phyloP scores from a whole-genome alignment of 2,113 vertebrate species.

The Macquaria ambigua region DNA sequence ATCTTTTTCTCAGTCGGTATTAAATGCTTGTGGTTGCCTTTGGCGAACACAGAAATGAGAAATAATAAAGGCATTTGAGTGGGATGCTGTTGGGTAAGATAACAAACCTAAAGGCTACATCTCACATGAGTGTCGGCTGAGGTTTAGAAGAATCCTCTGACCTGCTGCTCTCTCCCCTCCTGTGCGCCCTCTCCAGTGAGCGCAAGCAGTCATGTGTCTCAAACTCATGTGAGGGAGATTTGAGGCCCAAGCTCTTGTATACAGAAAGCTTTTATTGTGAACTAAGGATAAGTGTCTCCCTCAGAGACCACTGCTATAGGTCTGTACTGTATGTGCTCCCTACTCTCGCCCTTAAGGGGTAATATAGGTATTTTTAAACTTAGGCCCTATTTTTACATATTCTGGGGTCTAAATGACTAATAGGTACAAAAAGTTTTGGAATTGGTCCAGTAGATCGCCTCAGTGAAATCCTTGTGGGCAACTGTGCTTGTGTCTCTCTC shows the following conservation, averaged over 20 bases:
- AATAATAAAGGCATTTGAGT: conserved; percentile 41
- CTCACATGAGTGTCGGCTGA: conserved; percentile 78
- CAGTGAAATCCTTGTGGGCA: no score
- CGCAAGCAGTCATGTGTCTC: conserved; percentile 87
- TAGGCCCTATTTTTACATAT: no score
- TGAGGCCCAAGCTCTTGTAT: conserved; percentile 69
- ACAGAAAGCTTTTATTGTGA: conserved; percentile 75
- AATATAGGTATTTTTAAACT: no score
- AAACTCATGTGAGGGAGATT: conserved; percentile 92
- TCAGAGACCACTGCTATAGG: conserved; percentile 29
- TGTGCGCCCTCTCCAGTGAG: conserved; percentile 66
- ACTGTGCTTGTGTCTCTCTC: no score
- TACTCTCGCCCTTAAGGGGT: neutral
- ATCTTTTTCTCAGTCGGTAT: neutral
- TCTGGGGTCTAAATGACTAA: no score
- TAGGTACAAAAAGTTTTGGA: no score
- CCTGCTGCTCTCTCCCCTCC: conserved; percentile 66
- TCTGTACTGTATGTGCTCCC: conserved; percentile 17
- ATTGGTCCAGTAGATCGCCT: no score
- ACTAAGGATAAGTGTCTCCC: conserved; percentile 30
- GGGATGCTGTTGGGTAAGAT: conserved; percentile 31
- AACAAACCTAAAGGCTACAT: conserved; percentile 59
- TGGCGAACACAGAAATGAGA: neutral
- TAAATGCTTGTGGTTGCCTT: neutral
- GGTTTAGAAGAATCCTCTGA: conserved; percentile 70